These are phyloP conservation scores for Colostygia pectinataria DNA, from an alignment of 2,888 invertebrate genomes.

Conservation along the genomic window DNA sequence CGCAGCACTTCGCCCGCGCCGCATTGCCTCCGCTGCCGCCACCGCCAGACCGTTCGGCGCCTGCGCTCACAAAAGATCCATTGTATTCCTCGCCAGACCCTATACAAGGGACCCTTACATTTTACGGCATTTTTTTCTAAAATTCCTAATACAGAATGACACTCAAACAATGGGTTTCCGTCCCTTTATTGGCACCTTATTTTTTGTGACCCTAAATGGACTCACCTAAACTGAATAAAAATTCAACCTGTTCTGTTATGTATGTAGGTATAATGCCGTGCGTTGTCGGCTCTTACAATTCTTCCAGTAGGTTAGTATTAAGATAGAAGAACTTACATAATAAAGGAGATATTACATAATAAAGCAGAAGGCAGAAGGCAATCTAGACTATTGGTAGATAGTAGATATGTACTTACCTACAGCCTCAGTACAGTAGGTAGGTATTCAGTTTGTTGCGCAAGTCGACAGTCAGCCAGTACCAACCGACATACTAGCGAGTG, in stretches of 20 bases:
- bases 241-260: constrained; percentile 80
- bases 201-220: constrained; percentile 76
- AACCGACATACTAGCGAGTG: too few species aligned
- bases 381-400: too few species aligned
- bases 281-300: constrained; percentile 43
- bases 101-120: constrained; percentile 67
- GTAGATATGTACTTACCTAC: too few species aligned
- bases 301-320: constrained; percentile 31
- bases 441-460: constrained; percentile 2
- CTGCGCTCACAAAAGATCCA: constrained; percentile 77
- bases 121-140: constrained; percentile 63
- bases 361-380: too few species aligned
- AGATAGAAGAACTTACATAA: too few species aligned
- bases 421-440: too few species aligned
- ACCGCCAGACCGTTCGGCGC: constrained; percentile 78
- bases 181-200: constrained; percentile 82
- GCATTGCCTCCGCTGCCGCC: constrained; percentile 38
- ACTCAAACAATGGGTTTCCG: constrained; percentile 81
- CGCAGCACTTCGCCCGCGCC: constrained; percentile 38
- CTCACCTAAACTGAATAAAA: constrained; percentile 70
- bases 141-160: constrained; percentile 79
- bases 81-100: constrained; percentile 71
- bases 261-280: too few species aligned
- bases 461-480: not conserved
- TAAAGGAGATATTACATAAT: too few species aligned